A percentile compares a stretch with the other conserved stretches of the same genome.
phyloP scores from a whole-genome alignment of 1,140 invertebrate genomes.

The Cherax destructor region DNA sequence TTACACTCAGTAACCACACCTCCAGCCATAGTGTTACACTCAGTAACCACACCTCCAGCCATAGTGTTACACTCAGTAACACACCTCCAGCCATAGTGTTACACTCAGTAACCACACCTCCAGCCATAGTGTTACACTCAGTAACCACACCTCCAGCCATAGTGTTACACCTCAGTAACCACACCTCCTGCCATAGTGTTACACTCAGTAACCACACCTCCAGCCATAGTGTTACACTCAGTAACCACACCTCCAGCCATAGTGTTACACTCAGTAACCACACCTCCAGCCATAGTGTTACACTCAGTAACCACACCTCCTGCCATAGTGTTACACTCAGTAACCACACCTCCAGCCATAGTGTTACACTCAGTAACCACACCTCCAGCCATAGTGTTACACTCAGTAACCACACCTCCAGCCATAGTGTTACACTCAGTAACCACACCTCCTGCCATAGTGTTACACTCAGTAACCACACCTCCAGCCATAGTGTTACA shows the following conservation, averaged over 20 bases:
- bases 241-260: background rate
- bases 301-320: background rate
- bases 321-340: background rate
- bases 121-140: background rate
- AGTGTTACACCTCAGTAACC: no score
- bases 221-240: background rate
- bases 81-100: background rate
- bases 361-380: background rate
- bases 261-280: background rate
- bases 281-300: no score
- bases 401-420: no score
- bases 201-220: background rate
- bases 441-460: background rate
- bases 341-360: background rate
- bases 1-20: no score
- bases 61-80: background rate
- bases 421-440: no score
- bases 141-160: no score
- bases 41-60: background rate
- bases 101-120: background rate
- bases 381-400: background rate
- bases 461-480: background rate
- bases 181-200: background rate
- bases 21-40: no score
- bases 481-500: background rate